Percentiles rank a stretch among this genome's conserved stretches.
Evolutionary conservation across 2,797 vertebrate genomes (phyloP).

Genomic region (Anabas testudineus): DNA sequence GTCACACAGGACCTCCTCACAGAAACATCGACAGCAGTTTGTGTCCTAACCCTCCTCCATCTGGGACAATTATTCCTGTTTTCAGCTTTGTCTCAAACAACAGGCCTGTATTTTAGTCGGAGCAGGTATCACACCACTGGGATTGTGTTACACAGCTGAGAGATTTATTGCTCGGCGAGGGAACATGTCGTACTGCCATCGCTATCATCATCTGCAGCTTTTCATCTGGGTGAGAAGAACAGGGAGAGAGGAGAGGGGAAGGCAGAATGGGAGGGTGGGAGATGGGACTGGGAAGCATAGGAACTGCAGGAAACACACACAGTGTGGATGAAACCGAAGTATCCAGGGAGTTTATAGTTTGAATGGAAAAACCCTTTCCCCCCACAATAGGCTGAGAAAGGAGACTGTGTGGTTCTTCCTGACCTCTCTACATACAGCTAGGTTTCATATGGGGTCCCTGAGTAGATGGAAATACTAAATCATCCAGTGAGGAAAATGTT

Average conservation of each 20-base stretch:
- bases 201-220: constrained; percentile 24
- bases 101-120: constrained; percentile 27
- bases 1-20: constrained; percentile 8
- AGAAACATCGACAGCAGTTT: constrained; percentile 23
- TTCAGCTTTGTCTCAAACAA: constrained; percentile 49
- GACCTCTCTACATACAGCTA: no score
- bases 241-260: not conserved
- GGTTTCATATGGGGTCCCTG: no score
- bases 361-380: not conserved
- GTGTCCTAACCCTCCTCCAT: not conserved
- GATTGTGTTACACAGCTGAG: constrained; percentile 61
- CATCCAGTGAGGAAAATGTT: no score
- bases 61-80: constrained; percentile 46
- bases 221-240: constrained; percentile 38
- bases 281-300: not conserved
- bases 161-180: constrained; percentile 50
- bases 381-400: not conserved
- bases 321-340: not conserved
- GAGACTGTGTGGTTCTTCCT: not conserved
- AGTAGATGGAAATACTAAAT: no score
- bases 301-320: not conserved
- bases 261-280: not conserved
- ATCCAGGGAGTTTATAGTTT: not conserved
- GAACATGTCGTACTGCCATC: constrained; percentile 43
- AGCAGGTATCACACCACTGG: constrained; percentile 52